phyloP scores from a whole-genome alignment of 1,140 invertebrate species.

The Bicyclus anynana region DNA sequence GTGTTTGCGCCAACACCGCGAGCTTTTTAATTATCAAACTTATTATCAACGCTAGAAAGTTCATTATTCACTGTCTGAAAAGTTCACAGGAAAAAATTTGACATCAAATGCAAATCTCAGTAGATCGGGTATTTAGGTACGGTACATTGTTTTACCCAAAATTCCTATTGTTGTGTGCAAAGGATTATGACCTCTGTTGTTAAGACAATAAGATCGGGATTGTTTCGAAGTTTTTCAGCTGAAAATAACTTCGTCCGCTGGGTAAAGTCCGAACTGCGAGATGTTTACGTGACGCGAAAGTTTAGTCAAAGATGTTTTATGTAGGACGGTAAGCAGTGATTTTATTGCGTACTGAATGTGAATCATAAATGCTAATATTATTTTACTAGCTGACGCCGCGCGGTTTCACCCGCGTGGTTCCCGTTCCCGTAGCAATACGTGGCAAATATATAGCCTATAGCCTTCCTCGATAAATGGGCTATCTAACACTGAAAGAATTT shows the following conservation, averaged over 20 bases:
- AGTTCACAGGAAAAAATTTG: background rate
- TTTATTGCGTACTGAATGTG: too few species aligned
- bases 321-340: background rate
- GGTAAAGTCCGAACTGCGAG: conserved; percentile 22
- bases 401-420: too few species aligned
- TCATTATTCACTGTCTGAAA: background rate
- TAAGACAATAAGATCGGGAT: conserved; percentile 11
- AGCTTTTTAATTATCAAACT: conserved; percentile 6
- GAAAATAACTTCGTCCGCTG: conserved; percentile 30
- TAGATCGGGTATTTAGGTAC: conserved; percentile 2
- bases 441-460: too few species aligned
- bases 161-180: conserved; percentile 3
- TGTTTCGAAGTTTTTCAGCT: conserved; percentile 11
- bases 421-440: too few species aligned
- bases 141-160: conserved; percentile 17
- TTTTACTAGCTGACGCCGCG: too few species aligned
- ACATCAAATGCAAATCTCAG: conserved; percentile 8
- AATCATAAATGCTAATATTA: too few species aligned
- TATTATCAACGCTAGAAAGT: conserved; percentile 5
- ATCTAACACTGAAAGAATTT: too few species aligned
- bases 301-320: conserved; percentile 11
- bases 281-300: conserved; percentile 26
- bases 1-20: conserved; percentile 14
- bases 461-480: too few species aligned
- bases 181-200: conserved; percentile 7